Evolutionary conservation across 1,140 invertebrate species (phyloP), one percentile per base, ranked within the genome.

Genomic region (Eubasilissa regina): DNA sequence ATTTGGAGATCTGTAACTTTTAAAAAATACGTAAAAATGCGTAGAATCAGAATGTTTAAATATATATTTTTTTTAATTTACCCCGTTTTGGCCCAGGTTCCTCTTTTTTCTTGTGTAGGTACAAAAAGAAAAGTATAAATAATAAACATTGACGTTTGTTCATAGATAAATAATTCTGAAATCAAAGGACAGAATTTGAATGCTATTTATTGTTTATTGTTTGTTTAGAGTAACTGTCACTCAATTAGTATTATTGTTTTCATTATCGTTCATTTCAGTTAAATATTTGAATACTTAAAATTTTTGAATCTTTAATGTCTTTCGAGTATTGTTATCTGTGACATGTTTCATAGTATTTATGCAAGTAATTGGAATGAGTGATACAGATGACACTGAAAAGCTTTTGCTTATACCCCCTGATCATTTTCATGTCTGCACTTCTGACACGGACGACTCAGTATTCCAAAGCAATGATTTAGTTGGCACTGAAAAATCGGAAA

Each of bases 311-410:
- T 58, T 6, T 58, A 9, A 17, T 19, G 15, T 62, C 10, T 64
- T 62, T 64, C 13, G 11, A 25, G 11, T 64, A n/a, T n/a, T 43
- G 35, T 35, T 64, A 25, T 64, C 35, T 64, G 11, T 64, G 12
- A 11, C 13, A 64, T 64, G 60, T 64, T 21, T 64, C 35, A 25
- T 64, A 13, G 60, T 64, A 25, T 25, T 25, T 25, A 11, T 12
- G 25, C 7, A 78, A 78, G 44, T 56, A 51, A 80, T 77, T 89
- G 90, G 90, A 85, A 95, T 95, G 94, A 95, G 94, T 91, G 94
- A 95, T 85, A 93, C 94, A 76, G 94, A 95, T 90, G 94, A 95
- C 86, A 96, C 94, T 4, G 94, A 96, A 87, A 91, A 94, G 82
- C 88, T 96, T 77, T 85, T 96, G 79, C 86, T 94, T 77, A 94